Percentiles rank a stretch among this genome's conserved stretches.
Evolutionary conservation across 2,888 invertebrate species (phyloP).

Genomic region (Euclidia mi): DNA sequence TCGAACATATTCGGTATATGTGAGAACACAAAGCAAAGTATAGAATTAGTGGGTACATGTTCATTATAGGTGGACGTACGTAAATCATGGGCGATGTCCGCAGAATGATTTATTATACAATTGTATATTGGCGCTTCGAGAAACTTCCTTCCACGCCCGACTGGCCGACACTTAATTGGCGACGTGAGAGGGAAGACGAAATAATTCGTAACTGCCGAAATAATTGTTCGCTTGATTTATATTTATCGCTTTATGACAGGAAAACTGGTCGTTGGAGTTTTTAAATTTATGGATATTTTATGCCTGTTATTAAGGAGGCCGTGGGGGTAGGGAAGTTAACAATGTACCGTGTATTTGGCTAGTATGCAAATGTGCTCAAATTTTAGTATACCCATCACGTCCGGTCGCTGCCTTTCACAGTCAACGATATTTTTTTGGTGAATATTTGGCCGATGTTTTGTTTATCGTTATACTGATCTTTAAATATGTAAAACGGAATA

Average conservation of each 20-base stretch:
- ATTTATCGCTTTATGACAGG: slow-evolving; percentile 73
- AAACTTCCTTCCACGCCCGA: slow-evolving; percentile 70
- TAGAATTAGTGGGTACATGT: slow-evolving; percentile 50
- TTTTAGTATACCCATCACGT: slow-evolving; percentile 55
- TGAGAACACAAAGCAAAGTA: slow-evolving; percentile 33
- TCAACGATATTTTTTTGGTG: slow-evolving; percentile 40
- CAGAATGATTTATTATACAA: slow-evolving; percentile 70
- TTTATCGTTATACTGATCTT: slow-evolving; percentile 48
- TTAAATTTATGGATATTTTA: slow-evolving; percentile 74
- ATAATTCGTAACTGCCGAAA: slow-evolving; percentile 72
- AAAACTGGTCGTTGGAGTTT: slow-evolving; percentile 70
- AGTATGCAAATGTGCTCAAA: slow-evolving; percentile 56
- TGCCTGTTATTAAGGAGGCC: slow-evolving; percentile 64
- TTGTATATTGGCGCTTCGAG: slow-evolving; percentile 73
- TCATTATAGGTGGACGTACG: slow-evolving; percentile 64
- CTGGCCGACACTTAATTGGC: slow-evolving; percentile 73
- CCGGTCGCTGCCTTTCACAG: slow-evolving; percentile 26
- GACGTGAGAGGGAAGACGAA: slow-evolving; percentile 71
- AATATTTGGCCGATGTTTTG: slow-evolving; percentile 28
- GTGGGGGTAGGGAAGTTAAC: slow-evolving; percentile 47
- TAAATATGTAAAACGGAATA: slow-evolving; percentile 35
- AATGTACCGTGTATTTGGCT: slow-evolving; percentile 52
- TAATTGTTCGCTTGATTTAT: slow-evolving; percentile 75
- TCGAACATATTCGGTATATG: slow-evolving; percentile 22
- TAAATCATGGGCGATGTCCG: slow-evolving; percentile 76